These are phyloP conservation scores for Plumapathes pennacea DNA, from an alignment of 92 coral and sea anemone genomes.

Conservation along the genomic window DNA sequence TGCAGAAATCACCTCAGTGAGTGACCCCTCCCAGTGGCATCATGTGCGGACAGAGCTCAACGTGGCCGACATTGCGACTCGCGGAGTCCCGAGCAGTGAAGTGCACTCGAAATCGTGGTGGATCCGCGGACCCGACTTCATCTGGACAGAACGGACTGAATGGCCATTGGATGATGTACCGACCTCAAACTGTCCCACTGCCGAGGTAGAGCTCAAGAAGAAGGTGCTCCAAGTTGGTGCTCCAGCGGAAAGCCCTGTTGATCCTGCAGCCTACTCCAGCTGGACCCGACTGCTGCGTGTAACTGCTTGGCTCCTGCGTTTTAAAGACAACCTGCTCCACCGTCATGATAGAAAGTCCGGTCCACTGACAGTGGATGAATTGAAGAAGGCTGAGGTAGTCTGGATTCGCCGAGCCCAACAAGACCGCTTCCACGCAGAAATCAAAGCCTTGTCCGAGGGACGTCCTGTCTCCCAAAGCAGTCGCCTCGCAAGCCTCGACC, in stretches of 20 bases:
- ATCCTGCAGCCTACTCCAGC: conserved; percentile 26
- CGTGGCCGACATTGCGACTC: conserved; percentile 38
- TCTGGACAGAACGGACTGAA: conserved; percentile 2
- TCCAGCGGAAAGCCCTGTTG: conserved; percentile 5
- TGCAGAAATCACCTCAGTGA: too few relatives aligned
- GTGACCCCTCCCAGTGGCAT: too few relatives aligned
- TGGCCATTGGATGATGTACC: conserved; percentile 43
- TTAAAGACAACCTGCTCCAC: conserved; percentile 16
- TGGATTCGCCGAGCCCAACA: conserved; percentile 28
- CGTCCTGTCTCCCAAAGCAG: conserved; percentile 24
- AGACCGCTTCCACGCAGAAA: conserved; percentile 9
- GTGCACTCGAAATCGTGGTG: conserved; percentile 17
- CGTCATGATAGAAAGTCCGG: conserved; percentile 5
- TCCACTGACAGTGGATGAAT: conserved; percentile 5
- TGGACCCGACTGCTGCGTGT: conserved; percentile 27
- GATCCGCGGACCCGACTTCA: conserved; percentile 39
- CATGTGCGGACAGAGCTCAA: conserved; percentile 44
- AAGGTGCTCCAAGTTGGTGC: conserved; percentile 10
- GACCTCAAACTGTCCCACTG: neutral
- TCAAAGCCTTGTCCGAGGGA: conserved; percentile 13
- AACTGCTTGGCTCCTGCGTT: conserved; percentile 33
- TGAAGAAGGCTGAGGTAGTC: conserved; percentile 19
- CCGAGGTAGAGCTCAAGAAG: conserved; percentile 17
- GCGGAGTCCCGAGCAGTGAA: too few relatives aligned
- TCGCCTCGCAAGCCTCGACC: conserved; percentile 34